phyloP scores from a whole-genome alignment of 2,113 vertebrate species.

The Parotia lawesii region DNA sequence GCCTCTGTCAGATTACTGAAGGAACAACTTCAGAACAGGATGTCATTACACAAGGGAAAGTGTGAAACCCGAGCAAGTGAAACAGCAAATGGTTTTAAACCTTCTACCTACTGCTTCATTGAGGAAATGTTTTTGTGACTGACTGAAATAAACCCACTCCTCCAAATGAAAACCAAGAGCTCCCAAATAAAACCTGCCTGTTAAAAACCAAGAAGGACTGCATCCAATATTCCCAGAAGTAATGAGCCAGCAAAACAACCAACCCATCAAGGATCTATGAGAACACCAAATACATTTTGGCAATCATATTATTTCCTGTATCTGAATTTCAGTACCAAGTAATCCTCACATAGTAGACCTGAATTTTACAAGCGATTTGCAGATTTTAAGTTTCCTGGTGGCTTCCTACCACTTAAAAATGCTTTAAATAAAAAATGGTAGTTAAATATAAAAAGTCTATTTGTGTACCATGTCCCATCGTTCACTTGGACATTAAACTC shows the following conservation, averaged over 20 bases:
- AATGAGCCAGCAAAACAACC: neutral
- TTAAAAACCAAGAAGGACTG: neutral
- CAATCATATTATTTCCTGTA: neutral
- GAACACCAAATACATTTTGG: neutral
- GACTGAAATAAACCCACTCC: neutral
- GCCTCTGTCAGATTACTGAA: neutral
- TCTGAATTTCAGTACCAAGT: neutral
- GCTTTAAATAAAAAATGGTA: neutral
- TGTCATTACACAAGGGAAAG: conserved; percentile 41
- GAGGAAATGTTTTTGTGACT: neutral
- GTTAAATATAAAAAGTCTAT: neutral
- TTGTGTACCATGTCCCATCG: neutral
- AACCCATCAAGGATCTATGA: neutral
- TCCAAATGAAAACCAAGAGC: neutral
- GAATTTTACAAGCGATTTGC: neutral
- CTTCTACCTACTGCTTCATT: neutral
- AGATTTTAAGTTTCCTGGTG: neutral
- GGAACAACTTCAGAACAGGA: conserved; percentile 46
- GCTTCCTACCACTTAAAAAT: neutral
- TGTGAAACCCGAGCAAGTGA: conserved; percentile 31
- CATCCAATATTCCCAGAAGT: neutral
- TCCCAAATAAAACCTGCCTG: neutral
- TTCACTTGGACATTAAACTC: neutral
- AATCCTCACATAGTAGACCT: neutral
- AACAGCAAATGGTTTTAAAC: conserved; percentile 15